Base-by-base conservation (phyloP, 2,113 vertebrate species). In the Mormyrus lacerda region DNA sequence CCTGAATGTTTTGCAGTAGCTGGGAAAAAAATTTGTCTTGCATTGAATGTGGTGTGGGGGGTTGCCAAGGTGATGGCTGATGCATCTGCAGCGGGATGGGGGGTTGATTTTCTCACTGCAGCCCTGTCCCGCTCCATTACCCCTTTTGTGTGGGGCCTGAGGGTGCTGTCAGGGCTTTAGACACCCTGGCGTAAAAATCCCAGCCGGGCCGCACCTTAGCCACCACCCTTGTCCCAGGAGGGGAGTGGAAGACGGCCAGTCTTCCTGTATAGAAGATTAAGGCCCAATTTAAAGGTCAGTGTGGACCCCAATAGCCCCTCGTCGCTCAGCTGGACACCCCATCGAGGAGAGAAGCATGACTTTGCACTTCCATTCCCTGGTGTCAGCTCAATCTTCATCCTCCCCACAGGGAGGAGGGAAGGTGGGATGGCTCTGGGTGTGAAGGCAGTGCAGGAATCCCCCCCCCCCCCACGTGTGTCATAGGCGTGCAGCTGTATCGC, bases 281-380 rank as follows among this genome's bases (percentile, higher is more conserved):
- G 91, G 90, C 87, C 91, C 89, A 92, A 89, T 94, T 93, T 91
- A 93, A 91, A 90, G 94, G 93, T 95, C 94, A 95, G 91, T 31
- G 53, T 89, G 87, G 91, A 89, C 90, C 86, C 93, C 91, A 94
- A 93, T 90, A 88, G 93, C 90, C 89, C 91, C 93, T 92, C 47
- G 89, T 92, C 90, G 92, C 89, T 92, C 58, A 90, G 93, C 94
- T 93, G 88, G 92, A 93, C 84, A 24, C 90, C 93, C 94, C 92
- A 90, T 91, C 87, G 91, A 19, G 92, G 91, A 90, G 89, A 47
- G 88, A 89, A 93, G 93, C 90, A 91, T 89, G 90, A 90, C 93
- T 89, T 91, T 88, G 65, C 86, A 69, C 90, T 89, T 89, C 65
- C 79, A 76, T 87, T 89, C 53, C 39, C 89, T 92, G 91, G 90